Percentiles rank a stretch among this genome's conserved stretches.
Conservation (phyloP, 2,888 invertebrate species). For the Fissipunctia ypsillon region DNA sequence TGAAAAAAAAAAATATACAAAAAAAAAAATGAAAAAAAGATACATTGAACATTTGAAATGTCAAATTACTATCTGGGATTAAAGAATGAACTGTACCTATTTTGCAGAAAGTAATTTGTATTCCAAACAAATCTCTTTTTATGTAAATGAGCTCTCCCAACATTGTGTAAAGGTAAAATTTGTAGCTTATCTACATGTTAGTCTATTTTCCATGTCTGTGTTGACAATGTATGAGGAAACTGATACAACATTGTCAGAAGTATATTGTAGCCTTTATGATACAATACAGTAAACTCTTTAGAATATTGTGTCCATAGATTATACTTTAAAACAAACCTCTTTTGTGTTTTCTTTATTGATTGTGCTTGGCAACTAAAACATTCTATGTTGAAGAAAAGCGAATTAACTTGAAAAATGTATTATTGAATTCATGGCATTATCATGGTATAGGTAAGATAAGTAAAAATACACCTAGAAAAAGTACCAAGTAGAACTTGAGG, state of each 20-base stretch:
- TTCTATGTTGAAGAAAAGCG: background rate
- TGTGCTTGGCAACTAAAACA: conserved; percentile 1
- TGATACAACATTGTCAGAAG: conserved; percentile 32
- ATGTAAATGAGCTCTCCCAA: conserved; percentile 27
- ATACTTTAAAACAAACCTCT: conserved; percentile 3
- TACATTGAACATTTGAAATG: too few relatives aligned
- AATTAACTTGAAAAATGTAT: background rate
- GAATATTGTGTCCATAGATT: conserved; percentile 1
- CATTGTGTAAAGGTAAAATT: conserved; percentile 15
- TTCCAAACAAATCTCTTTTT: conserved; percentile 10
- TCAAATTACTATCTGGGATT: too few relatives aligned
- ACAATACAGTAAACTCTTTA: conserved; percentile 28
- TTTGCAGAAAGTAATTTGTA: conserved; percentile 1
- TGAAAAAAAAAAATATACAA: too few relatives aligned
- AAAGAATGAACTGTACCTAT: too few relatives aligned
- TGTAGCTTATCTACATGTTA: conserved; percentile 15
- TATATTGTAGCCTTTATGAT: conserved; percentile 12
- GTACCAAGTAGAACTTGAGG: background rate
- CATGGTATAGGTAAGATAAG: background rate
- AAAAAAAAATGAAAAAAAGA: too few relatives aligned
- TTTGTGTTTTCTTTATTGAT: conserved; percentile 10
- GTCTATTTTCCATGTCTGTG: conserved; percentile 35
- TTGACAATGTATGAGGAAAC: conserved; percentile 46
- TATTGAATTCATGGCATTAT: background rate
- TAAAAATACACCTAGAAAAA: too few relatives aligned